Evolutionary conservation across 2,113 vertebrate genomes (phyloP).

Genomic region (Turnix velox): DNA sequence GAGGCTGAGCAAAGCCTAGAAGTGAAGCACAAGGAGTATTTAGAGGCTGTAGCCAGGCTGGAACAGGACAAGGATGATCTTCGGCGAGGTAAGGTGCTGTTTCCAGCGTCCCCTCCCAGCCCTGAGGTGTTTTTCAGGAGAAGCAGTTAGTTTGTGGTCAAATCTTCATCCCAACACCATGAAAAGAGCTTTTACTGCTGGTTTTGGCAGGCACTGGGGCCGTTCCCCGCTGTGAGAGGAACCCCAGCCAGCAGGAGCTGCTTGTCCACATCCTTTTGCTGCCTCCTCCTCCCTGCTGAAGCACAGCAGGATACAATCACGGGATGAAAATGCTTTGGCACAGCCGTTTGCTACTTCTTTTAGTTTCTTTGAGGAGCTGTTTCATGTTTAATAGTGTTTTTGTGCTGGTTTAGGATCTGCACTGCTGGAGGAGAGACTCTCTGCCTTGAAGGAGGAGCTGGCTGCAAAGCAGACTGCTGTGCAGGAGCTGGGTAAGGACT

Average conservation of each 20-base stretch:
- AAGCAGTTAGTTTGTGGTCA: not conserved
- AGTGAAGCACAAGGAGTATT: conserved; percentile 49
- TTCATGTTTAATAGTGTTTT: not conserved
- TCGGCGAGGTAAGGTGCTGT: conserved; percentile 67
- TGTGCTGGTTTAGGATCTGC: conserved; percentile 48
- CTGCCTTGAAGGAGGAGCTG: conserved; percentile 71
- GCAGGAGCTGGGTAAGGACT: conserved; percentile 76
- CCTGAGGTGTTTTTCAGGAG: accelerated
- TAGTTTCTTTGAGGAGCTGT: not conserved
- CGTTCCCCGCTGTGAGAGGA: not conserved
- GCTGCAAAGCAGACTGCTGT: conserved; percentile 63
- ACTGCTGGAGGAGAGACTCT: conserved; percentile 71
- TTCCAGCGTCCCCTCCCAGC: not conserved
- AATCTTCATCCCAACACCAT: not conserved
- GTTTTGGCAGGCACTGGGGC: not conserved
- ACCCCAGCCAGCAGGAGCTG: not conserved
- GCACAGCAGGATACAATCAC: not conserved
- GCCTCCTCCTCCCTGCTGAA: not conserved
- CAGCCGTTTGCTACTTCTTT: not conserved
- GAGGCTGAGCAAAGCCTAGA: conserved; percentile 67
- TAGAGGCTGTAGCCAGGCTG: conserved; percentile 59
- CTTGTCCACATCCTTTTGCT: not conserved
- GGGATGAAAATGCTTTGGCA: not conserved
- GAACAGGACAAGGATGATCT: conserved; percentile 72
- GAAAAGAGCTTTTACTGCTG: not conserved